Base-by-base conservation (phyloP, 2,888 invertebrate species). In the Sinodicranocentrus sp. region DNA sequence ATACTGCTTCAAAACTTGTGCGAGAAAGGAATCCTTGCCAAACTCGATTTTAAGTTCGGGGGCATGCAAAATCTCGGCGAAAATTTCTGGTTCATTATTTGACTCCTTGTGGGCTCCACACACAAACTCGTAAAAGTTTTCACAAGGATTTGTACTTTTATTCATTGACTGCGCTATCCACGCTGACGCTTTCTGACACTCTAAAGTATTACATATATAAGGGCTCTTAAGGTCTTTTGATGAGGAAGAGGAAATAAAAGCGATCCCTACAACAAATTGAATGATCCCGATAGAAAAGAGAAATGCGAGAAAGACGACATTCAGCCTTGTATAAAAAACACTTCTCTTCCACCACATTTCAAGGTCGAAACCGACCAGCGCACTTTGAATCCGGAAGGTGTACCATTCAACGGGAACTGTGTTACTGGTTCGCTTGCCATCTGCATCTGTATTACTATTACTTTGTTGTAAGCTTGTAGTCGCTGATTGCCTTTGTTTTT, bases 111-210 rank as follows among this genome's bases (percentile, higher is more conserved):
- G 65, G 10, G 63, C 59, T 5, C 87, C 85, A 44, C 87, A 87
- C 26, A 78, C 61, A 59, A 84, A 82, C 61, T 73, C 57, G 52
- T 87, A 85, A 73, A 87, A 87, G 44, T 87, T 70, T 0, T 85
- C 85, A 57, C 87, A 87, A 13, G 87, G 85, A 13, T 82, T 48
- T 0, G 72, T 79, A 0, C 23, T 44, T 6, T 21, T 13, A 19
- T 87, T 77, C 75, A 85, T 84, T 6, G 78, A 48, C 8, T 48
- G 43, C 0, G 17, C 44, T 0, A 86, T 26, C 71, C 84, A 82
- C 13, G 21, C 21, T 23, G 65, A 59, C 13, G 72, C 65, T 10
- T 72, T 59, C 0, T 43, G 21, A 25, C 84, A 84, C 3, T 72
- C 44, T 2, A 17, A 5, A 10, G 57, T 61, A 0, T 25, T 8